phyloP scores from a whole-genome alignment of 2,113 vertebrate species.

The Salvator merianae region DNA sequence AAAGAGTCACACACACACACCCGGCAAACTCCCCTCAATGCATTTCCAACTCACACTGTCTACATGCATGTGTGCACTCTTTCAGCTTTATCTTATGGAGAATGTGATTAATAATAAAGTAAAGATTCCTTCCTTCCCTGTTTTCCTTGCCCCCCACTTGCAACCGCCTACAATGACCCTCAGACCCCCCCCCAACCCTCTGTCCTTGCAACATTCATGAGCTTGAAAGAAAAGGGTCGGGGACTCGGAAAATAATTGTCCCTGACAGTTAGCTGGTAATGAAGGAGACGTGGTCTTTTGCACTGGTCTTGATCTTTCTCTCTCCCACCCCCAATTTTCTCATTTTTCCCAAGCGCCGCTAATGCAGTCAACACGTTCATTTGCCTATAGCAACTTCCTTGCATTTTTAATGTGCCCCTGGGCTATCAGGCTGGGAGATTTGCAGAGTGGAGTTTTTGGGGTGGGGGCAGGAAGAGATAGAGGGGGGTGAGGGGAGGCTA shows the following conservation, averaged over 20 bases:
- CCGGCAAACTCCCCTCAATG: too few species aligned
- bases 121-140: too few species aligned
- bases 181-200: background rate
- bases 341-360: background rate
- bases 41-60: background rate
- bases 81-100: background rate
- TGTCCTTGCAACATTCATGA: background rate
- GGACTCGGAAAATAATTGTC: background rate
- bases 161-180: too few species aligned
- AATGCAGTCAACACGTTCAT: constrained; percentile 32
- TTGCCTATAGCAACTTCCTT: constrained; percentile 40
- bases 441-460: background rate
- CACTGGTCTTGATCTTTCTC: background rate
- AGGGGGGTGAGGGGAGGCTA: background rate
- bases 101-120: background rate
- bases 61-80: too few species aligned
- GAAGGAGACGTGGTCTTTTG: background rate
- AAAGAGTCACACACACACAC: background rate
- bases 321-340: background rate
- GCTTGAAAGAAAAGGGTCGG: background rate
- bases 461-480: background rate
- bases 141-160: too few species aligned
- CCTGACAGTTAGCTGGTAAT: constrained; percentile 9
- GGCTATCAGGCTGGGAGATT: constrained; percentile 20
- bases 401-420: constrained; percentile 49